Evolutionary conservation across 2,888 invertebrate species (phyloP).

Genomic region (Entomobrya proxima): DNA sequence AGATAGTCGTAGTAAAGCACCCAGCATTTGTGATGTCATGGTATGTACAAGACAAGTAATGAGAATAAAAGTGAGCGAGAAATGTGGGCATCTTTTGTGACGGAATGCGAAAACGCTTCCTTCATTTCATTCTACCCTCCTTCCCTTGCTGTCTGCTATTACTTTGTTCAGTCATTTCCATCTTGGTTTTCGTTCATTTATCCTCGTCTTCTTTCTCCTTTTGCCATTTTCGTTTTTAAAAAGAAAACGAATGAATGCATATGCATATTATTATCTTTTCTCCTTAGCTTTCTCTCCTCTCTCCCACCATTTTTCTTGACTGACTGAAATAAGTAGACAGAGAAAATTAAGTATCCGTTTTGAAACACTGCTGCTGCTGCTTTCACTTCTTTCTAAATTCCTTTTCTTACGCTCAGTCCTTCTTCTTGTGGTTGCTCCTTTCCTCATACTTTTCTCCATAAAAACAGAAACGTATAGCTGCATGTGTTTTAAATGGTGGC

Average conservation of each 20-base stretch:
- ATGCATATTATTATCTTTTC: constrained; percentile 38
- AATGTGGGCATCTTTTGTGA: constrained; percentile 39
- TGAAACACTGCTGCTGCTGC: not conserved
- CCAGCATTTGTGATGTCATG: not conserved
- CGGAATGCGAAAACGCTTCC: constrained; percentile 36
- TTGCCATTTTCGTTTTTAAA: constrained; percentile 4
- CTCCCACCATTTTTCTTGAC: not conserved
- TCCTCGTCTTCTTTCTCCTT: constrained; percentile 26
- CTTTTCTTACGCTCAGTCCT: constrained; percentile 6
- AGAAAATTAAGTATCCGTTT: constrained; percentile 52
- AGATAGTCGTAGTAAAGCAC: not conserved
- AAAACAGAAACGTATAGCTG: not conserved
- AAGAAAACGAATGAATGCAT: constrained; percentile 19
- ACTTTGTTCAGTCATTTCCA: not conserved
- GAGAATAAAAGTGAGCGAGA: constrained; percentile 36
- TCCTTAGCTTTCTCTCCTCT: not conserved
- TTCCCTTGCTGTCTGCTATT: not conserved
- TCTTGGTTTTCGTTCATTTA: constrained; percentile 25
- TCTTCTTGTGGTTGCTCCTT: constrained; percentile 13
- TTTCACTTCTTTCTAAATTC: constrained; percentile 10
- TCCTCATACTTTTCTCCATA: not conserved
- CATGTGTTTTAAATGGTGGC: constrained; percentile 16
- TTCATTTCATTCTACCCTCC: constrained; percentile 5
- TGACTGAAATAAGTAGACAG: constrained; percentile 32
- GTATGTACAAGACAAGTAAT: not conserved